A percentile compares a stretch with the other conserved stretches of the same genome.
Conservation (phyloP, 2,888 invertebrate genomes). For the Agrilus cyanescens region DNA sequence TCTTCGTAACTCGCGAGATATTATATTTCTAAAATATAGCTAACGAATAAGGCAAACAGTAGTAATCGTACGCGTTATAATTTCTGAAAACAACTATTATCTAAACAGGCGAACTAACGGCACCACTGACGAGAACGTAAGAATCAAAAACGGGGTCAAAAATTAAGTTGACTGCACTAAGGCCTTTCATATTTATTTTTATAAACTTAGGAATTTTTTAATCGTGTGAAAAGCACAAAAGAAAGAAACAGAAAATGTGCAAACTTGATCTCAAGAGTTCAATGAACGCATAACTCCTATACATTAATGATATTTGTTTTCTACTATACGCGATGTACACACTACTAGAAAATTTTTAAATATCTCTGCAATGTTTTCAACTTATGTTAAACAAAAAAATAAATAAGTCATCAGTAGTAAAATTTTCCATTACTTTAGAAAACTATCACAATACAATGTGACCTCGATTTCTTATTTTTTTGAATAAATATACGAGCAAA, state of each 20-base stretch:
- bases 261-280: conserved; percentile 24
- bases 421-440: no score
- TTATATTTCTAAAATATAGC: conserved; percentile 12
- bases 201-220: conserved; percentile 34
- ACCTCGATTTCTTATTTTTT: no score
- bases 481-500: no score
- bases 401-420: no score
- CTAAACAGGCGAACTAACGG: conserved; percentile 32
- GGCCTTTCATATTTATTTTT: conserved; percentile 38
- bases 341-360: no score
- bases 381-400: no score
- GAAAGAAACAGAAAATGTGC: conserved; percentile 33
- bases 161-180: conserved; percentile 30
- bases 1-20: conserved; percentile 20
- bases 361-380: no score
- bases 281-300: conserved; percentile 24
- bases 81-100: conserved; percentile 18
- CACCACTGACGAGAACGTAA: conserved; percentile 28
- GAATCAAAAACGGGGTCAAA: conserved; percentile 36
- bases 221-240: conserved; percentile 20
- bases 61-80: conserved; percentile 13
- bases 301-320: no score
- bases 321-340: no score
- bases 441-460: no score
- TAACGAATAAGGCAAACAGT: conserved; percentile 4